Percentiles rank a stretch among this genome's conserved stretches.
These are phyloP conservation scores for Cantharis flavilabris DNA, from an alignment of 2,888 invertebrate species.

Conservation along the genomic window DNA sequence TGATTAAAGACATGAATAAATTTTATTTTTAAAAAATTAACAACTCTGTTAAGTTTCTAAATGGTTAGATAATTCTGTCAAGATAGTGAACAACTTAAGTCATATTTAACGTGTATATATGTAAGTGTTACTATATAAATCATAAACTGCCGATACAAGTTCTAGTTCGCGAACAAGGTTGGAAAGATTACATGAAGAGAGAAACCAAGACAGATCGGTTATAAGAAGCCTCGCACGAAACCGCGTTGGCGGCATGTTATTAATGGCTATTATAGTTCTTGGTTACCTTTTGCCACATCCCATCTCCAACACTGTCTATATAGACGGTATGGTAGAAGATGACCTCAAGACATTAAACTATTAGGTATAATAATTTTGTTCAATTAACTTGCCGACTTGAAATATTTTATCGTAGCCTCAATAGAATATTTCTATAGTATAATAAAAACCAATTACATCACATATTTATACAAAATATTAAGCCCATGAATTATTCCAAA, in stretches of 20 bases:
- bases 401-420: background rate
- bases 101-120: slow-evolving; percentile 33
- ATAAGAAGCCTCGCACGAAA: slow-evolving; percentile 52
- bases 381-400: background rate
- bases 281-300: slow-evolving; percentile 31
- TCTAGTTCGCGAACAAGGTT: slow-evolving; percentile 41
- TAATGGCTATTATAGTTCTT: slow-evolving; percentile 50
- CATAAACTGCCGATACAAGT: slow-evolving; percentile 38
- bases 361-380: background rate
- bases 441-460: background rate
- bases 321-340: background rate
- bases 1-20: background rate
- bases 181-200: slow-evolving; percentile 14
- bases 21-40: slow-evolving; percentile 5
- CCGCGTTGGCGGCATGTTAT: slow-evolving; percentile 52
- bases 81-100: slow-evolving; percentile 8
- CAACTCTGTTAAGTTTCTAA: slow-evolving; percentile 6
- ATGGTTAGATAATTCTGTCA: slow-evolving; percentile 15
- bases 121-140: slow-evolving; percentile 42
- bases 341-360: slow-evolving; percentile 1
- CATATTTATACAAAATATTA: background rate
- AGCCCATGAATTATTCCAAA: background rate
- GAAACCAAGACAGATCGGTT: slow-evolving; percentile 47
- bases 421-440: background rate
- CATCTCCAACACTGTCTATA: slow-evolving; percentile 13